Percentiles rank a stretch among this genome's conserved stretches.
phyloP scores from a whole-genome alignment of 2,797 vertebrate species.

The Tenualosa thibaudeaui region DNA sequence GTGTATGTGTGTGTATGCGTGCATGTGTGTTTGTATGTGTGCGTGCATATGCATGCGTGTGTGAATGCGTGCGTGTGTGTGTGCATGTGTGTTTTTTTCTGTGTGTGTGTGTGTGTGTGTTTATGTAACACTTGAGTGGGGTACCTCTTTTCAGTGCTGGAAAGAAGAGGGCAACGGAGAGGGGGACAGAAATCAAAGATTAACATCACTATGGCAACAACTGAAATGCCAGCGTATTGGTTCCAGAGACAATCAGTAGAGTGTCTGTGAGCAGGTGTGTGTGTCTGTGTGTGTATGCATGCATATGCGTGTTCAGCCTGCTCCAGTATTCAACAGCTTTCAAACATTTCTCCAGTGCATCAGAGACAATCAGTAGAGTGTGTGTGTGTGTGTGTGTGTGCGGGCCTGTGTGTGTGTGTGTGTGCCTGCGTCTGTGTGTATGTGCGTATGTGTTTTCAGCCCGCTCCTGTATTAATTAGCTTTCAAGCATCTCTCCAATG shows the following conservation, averaged over 20 bases:
- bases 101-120: neutral
- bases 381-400: neutral
- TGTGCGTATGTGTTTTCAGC: neutral
- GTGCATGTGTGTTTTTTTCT: neutral
- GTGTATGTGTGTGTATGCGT: neutral
- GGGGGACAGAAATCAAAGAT: slow-evolving; percentile 65
- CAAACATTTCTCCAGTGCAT: neutral
- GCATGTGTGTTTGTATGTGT: neutral
- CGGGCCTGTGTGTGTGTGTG: neutral
- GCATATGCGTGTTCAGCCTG: neutral
- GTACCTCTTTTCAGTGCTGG: slow-evolving; percentile 97
- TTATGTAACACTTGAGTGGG: slow-evolving; percentile 38
- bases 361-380: slow-evolving; percentile 7
- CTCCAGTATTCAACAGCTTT: slow-evolving; percentile 8
- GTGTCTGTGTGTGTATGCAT: neutral
- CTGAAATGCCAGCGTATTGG: neutral
- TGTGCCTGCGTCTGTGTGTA: neutral
- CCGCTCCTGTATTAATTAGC: neutral
- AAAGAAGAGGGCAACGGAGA: slow-evolving; percentile 76
- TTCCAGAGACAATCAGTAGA: slow-evolving; percentile 9
- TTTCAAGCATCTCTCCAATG: slow-evolving; percentile 1
- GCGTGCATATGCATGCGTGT: neutral
- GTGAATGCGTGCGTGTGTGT: neutral
- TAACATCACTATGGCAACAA: slow-evolving; percentile 27
- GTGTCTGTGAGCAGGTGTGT: neutral